A percentile compares a stretch with the other conserved stretches of the same genome.
Conservation (phyloP, 2,888 invertebrate genomes). For the Cantharis nigra region DNA sequence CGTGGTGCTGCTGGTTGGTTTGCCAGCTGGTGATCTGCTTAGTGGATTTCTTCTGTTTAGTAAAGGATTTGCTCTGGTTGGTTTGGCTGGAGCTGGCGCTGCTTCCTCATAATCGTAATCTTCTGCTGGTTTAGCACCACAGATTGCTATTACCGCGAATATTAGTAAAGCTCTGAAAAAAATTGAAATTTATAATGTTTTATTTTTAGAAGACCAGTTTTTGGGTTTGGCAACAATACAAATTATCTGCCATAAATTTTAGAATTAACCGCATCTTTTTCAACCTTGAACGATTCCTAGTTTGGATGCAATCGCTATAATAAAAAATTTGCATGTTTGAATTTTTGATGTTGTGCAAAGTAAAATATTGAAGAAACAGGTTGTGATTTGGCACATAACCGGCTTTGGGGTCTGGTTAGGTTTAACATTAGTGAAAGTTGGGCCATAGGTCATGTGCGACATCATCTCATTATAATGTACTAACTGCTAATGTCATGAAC, state of each 20-base stretch:
- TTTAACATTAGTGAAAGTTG: slow-evolving; percentile 23
- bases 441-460: slow-evolving; percentile 15
- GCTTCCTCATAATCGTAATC: slow-evolving; percentile 50
- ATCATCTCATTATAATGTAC: background rate
- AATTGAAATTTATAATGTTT: background rate
- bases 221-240: background rate
- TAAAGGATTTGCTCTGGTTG: slow-evolving; percentile 45
- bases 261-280: background rate
- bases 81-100: slow-evolving; percentile 49
- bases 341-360: background rate
- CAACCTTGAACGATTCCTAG: background rate
- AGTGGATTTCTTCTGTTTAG: slow-evolving; percentile 52
- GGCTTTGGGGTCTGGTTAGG: slow-evolving; percentile 19
- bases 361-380: slow-evolving; percentile 23
- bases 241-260: background rate
- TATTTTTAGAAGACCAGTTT: background rate
- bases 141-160: slow-evolving; percentile 38
- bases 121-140: slow-evolving; percentile 48
- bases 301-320: background rate
- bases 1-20: slow-evolving; percentile 49
- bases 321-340: background rate
- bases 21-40: slow-evolving; percentile 42
- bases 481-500: background rate
- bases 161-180: slow-evolving; percentile 46
- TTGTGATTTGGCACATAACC: slow-evolving; percentile 13